Base-by-base conservation (phyloP, 1,140 invertebrate genomes). In the Paracyclopina nana region DNA sequence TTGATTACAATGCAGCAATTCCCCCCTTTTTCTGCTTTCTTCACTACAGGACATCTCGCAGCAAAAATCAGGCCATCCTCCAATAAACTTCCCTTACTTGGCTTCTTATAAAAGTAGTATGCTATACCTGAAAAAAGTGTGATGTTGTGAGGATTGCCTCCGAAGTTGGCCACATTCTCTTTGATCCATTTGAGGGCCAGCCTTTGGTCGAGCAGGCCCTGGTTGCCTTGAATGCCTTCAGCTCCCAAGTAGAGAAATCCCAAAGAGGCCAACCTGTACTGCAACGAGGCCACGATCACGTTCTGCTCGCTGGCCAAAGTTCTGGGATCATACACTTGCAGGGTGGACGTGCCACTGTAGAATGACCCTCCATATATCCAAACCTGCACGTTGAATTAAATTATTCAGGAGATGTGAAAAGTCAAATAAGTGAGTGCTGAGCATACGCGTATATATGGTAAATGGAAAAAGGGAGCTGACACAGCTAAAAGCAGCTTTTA, bases 351-450 rank as follows among this genome's bases (percentile, higher is more conserved):
- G 11, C 86, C 86, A 56, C 76, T 82, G 80, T 85, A 86, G 62
- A 82, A 86, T 1, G 82, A 83, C 6, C 86, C 86, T 0, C 84
- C 85, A 61, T 90, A 88, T 50, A 91, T 82, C 85, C 85, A 92
- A 18, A 91, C 76, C 46, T 38, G 20, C n/a, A n/a, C n/a, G n/a
- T n/a, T n/a, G n/a, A n/a, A n/a, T n/a, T n/a, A n/a, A n/a, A n/a
- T n/a, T n/a, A n/a, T n/a, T n/a, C n/a, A n/a, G n/a, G n/a, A n/a
- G n/a, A n/a, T n/a, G n/a, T n/a, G n/a, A n/a, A n/a, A n/a, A n/a
- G n/a, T n/a, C n/a, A n/a, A n/a, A n/a, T n/a, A n/a, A n/a, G n/a
- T n/a, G n/a, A n/a, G n/a, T n/a, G n/a, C n/a, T n/a, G n/a, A n/a
- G n/a, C n/a, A n/a, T n/a, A n/a, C n/a, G n/a, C n/a, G n/a, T n/a